A percentile compares a stretch with the other conserved stretches of the same genome.
These are phyloP conservation scores for Bombus superbus DNA, from an alignment of 1,140 invertebrate genomes.

Conservation along the genomic window DNA sequence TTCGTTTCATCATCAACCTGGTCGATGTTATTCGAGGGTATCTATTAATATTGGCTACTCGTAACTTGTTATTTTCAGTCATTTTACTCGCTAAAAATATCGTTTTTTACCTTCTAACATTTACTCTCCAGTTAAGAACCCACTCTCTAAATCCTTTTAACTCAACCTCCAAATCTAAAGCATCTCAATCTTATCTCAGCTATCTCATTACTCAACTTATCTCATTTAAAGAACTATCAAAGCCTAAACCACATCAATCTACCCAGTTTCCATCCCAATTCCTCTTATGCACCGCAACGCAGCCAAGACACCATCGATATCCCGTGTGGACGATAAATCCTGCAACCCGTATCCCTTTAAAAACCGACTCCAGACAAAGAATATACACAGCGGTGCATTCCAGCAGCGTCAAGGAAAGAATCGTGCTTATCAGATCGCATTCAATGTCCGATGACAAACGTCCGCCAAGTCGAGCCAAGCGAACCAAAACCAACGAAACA, in stretches of 20 bases:
- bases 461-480: background rate
- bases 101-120: too few species aligned
- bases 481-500: background rate
- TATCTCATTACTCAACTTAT: too few species aligned
- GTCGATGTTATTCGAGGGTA: too few species aligned
- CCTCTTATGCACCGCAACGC: background rate
- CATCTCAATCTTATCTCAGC: too few species aligned
- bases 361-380: conserved; percentile 25
- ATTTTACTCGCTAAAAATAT: too few species aligned
- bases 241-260: background rate
- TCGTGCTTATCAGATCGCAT: conserved; percentile 43
- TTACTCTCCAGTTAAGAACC: too few species aligned
- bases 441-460: conserved; percentile 47
- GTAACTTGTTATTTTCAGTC: too few species aligned
- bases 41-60: too few species aligned
- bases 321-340: conserved; percentile 25
- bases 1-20: too few species aligned
- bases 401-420: background rate
- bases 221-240: background rate
- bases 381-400: background rate
- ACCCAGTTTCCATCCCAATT: background rate
- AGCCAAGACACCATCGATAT: conserved; percentile 10
- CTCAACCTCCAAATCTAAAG: too few species aligned
- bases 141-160: too few species aligned
- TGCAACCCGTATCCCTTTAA: conserved; percentile 39